phyloP scores from a whole-genome alignment of 1,140 invertebrate species.

The Lanistes nyassanus region DNA sequence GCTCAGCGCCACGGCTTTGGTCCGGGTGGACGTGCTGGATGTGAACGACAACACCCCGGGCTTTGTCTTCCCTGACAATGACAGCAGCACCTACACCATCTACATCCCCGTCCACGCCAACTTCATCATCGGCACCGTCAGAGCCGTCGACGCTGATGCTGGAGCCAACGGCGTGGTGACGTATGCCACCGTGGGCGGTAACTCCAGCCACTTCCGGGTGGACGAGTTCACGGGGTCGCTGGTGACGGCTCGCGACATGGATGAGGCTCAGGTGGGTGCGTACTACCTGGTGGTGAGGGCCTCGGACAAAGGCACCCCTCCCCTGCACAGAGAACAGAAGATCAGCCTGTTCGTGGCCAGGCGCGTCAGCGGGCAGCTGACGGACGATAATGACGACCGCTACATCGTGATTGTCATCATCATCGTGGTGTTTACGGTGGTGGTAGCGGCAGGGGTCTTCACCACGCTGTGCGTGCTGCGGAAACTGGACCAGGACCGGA shows the following conservation, averaged over 20 bases:
- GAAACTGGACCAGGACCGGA: constrained; percentile 29
- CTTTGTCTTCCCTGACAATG: constrained; percentile 65
- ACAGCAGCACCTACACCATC: constrained; percentile 22
- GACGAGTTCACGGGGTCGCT: constrained; percentile 41
- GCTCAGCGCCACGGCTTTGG: constrained; percentile 86
- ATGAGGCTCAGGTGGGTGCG: constrained; percentile 28
- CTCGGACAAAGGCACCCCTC: constrained; percentile 33
- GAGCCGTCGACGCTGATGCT: constrained; percentile 52
- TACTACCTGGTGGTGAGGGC: constrained; percentile 38
- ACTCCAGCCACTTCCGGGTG: constrained; percentile 40
- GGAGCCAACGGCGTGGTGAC: constrained; percentile 33
- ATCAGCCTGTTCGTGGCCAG: constrained; percentile 24
- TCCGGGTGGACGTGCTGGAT: constrained; percentile 83
- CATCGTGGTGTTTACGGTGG: constrained; percentile 34
- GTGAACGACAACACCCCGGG: constrained; percentile 73
- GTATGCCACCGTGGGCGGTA: constrained; percentile 31
- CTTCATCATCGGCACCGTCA: constrained; percentile 36
- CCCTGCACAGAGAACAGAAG: constrained; percentile 8
- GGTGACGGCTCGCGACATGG: constrained; percentile 27
- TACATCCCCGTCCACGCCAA: constrained; percentile 19
- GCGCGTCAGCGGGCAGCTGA: background rate
- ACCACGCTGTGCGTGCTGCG: constrained; percentile 30
- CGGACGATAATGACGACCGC: constrained; percentile 19
- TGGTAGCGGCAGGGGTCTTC: constrained; percentile 31
- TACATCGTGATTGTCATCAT: constrained; percentile 37